Base-by-base conservation (phyloP, 1,140 invertebrate species). In the Drosophila malerkotliana region DNA sequence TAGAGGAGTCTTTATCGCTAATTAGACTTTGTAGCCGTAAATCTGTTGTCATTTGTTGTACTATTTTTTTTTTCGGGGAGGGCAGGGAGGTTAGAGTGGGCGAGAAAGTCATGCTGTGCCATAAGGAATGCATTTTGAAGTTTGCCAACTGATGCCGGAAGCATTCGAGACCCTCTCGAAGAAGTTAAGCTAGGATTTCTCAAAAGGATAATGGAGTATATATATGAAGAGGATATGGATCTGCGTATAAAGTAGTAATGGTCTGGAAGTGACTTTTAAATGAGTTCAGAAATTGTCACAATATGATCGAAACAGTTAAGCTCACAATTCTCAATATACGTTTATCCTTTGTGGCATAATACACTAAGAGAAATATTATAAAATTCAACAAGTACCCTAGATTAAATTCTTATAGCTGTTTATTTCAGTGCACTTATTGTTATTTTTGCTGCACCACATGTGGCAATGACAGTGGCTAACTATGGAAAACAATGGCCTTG, bases 1-100 rank as follows among this genome's bases (percentile, higher is more conserved):
- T 87, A 87, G 83, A 87, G 83, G 78, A 87, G 82, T 87, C 82
- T 87, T 87, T 87, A 87, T 87, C 82, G 82, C 82, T 85, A 85
- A 85, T 85, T 85, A 85, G 82, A 85, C 82, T 85, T 85, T 80
- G 82, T 87, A 87, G 83, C 82, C 82, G 83, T 87, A 85, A 85
- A 87, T 85, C 82, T 87, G 82, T 82, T 85, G 78, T 85, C 82
- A 87, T 83, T 82, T 83, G 61, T 56, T 74, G 52, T 60, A 41
- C 71, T 69, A 30, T 12, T 12, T 14, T 30, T 14, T 30, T 30
- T 37, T 48, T 37, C 1, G 28, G 30, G 26, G 28, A 44, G 26
- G 24, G 34, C 15, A 14, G 2, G 1, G 28, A 6, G 15, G 4
- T 15, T 18, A 18, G 18, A 21, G 21, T 18, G 8, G 14, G 14